A percentile compares a stretch with the other conserved stretches of the same genome.
Evolutionary conservation across 2,113 vertebrate genomes (phyloP).

Genomic region (Campylomormyrus numenius): DNA sequence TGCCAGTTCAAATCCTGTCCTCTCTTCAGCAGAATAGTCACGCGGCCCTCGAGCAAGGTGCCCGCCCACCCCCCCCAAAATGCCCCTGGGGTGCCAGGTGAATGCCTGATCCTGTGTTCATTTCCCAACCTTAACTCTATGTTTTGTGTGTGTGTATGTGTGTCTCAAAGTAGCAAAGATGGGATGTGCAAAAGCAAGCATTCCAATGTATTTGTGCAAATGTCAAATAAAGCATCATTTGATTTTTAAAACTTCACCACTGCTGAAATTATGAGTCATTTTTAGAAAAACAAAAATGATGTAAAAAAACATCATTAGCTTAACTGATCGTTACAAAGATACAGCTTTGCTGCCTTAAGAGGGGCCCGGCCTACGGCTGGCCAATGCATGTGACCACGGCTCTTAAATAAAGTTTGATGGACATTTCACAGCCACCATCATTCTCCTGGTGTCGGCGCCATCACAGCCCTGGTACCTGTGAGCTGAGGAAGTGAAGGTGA

Average conservation of each 20-base stretch:
- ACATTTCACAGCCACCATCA: background rate
- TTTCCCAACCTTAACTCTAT: background rate
- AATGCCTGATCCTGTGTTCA: background rate
- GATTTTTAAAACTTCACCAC: background rate
- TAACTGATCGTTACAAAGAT: background rate
- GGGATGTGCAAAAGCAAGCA: background rate
- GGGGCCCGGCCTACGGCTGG: background rate
- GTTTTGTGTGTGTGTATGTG: background rate
- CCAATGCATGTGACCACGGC: too few species aligned
- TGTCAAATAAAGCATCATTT: background rate
- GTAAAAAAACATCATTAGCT: background rate
- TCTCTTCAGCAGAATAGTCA: background rate
- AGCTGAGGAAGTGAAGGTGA: background rate
- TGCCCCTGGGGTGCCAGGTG: background rate
- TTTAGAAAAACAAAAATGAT: background rate
- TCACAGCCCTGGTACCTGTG: background rate
- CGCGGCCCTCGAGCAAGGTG: background rate
- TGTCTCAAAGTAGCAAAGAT: background rate
- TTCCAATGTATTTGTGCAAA: background rate
- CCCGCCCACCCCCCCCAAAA: background rate
- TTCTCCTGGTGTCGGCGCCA: background rate
- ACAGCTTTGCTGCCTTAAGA: background rate
- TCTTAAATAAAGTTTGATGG: background rate
- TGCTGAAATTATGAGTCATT: background rate
- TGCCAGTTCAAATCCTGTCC: background rate